phyloP scores from a whole-genome alignment of 2,888 invertebrate genomes.

The Ramazzottius varieornatus region DNA sequence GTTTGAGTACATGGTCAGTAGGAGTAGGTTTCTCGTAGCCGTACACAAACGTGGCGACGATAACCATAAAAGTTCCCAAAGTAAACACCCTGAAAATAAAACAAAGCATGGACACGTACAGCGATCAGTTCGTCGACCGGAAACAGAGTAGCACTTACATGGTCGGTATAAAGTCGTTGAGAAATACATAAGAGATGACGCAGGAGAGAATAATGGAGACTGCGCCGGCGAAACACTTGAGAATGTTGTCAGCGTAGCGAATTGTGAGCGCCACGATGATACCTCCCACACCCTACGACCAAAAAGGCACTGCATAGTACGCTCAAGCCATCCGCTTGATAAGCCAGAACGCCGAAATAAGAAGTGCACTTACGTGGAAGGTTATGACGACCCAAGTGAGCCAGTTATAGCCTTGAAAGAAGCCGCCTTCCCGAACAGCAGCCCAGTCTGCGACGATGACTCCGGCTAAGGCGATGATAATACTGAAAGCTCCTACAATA shows the following conservation, averaged over 20 bases:
- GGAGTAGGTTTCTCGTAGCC: background rate
- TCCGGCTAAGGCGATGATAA: constrained; percentile 22
- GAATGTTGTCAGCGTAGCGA: constrained; percentile 31
- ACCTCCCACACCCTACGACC: constrained; percentile 26
- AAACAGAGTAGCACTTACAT: constrained; percentile 13
- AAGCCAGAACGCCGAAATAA: background rate
- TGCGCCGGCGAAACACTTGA: constrained; percentile 31
- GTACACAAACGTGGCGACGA: background rate
- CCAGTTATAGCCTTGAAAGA: constrained; percentile 25
- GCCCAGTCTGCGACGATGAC: constrained; percentile 22
- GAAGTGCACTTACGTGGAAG: constrained; percentile 15
- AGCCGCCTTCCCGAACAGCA: constrained; percentile 22
- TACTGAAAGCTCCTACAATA: constrained; percentile 23
- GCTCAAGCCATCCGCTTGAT: background rate
- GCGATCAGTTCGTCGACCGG: background rate
- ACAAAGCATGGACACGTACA: background rate
- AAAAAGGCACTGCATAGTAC: no score
- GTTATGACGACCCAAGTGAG: constrained; percentile 21
- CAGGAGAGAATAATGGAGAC: constrained; percentile 28
- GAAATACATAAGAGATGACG: constrained; percentile 24
- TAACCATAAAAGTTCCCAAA: background rate
- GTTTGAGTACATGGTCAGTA: no score
- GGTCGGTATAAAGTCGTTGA: constrained; percentile 25
- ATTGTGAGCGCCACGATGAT: constrained; percentile 29
- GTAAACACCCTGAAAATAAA: background rate